These are phyloP conservation scores for Pseudorectes ferrugineus DNA, from an alignment of 2,113 vertebrate genomes.

Conservation along the genomic window DNA sequence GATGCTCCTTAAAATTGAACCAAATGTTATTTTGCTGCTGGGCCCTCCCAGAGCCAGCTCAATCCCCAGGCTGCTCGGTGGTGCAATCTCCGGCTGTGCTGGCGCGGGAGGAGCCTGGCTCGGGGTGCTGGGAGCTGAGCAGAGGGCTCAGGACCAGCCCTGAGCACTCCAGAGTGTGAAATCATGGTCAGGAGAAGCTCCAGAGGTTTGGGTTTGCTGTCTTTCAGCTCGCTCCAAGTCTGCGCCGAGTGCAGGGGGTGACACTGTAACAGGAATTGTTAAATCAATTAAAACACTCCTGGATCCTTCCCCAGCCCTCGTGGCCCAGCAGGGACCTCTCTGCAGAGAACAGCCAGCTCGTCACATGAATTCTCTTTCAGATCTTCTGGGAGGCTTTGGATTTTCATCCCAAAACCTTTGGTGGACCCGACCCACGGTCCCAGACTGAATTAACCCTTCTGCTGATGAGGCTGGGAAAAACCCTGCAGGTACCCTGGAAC, in stretches of 20 bases:
- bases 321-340: not conserved
- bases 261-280: not conserved
- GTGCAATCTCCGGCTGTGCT: not conserved
- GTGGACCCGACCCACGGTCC: not conserved
- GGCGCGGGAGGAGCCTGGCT: not conserved
- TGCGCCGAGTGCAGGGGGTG: not conserved
- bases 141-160: not conserved
- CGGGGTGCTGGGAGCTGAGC: not conserved
- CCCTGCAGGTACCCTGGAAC: not conserved
- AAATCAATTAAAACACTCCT: not conserved
- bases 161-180: not conserved
- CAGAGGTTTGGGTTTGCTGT: not conserved
- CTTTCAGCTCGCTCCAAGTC: not conserved
- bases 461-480: not conserved
- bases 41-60: not conserved
- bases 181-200: not conserved
- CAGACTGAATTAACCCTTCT: not conserved
- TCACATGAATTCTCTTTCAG: not conserved
- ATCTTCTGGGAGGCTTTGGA: not conserved
- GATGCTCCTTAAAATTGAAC: not conserved
- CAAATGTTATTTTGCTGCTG: not conserved
- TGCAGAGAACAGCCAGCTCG: not conserved
- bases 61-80: not conserved
- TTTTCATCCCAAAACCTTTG: not conserved
- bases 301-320: fast-evolving